Conservation (phyloP, 2,113 vertebrate species). For the Copsychus sechellarum region DNA sequence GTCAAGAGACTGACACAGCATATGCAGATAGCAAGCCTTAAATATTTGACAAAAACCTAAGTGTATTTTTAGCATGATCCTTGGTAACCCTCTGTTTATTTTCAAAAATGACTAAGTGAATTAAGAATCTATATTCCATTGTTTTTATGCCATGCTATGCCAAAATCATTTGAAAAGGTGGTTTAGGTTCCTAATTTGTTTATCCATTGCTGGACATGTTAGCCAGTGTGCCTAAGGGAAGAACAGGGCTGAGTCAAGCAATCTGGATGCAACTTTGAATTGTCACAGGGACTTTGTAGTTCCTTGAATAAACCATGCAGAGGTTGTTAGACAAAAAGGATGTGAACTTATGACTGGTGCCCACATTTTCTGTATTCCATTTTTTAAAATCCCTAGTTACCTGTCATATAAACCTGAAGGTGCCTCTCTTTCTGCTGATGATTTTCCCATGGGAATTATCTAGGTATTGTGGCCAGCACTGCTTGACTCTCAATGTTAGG, state of each 20-base stretch:
- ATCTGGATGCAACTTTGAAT: neutral
- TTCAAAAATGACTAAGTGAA: neutral
- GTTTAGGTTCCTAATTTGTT: neutral
- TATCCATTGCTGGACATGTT: fast-evolving
- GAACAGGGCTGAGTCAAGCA: neutral
- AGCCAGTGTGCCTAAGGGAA: neutral
- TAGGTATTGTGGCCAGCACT: neutral
- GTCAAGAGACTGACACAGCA: neutral
- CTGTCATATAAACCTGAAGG: neutral
- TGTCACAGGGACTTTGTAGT: neutral
- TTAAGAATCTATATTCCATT: neutral
- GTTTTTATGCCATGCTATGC: neutral
- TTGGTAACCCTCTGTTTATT: neutral
- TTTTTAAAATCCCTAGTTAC: neutral
- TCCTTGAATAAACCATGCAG: neutral
- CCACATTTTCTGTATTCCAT: neutral
- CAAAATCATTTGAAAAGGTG: neutral
- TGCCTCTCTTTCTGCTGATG: neutral
- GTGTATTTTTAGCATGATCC: neutral
- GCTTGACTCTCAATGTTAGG: neutral
- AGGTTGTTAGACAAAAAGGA: neutral
- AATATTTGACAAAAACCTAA: neutral
- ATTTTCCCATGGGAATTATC: neutral
- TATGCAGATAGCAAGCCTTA: neutral
- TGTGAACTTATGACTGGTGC: neutral